phyloP scores from a whole-genome alignment of 2,888 invertebrate species.

The Galerucella pusilla region DNA sequence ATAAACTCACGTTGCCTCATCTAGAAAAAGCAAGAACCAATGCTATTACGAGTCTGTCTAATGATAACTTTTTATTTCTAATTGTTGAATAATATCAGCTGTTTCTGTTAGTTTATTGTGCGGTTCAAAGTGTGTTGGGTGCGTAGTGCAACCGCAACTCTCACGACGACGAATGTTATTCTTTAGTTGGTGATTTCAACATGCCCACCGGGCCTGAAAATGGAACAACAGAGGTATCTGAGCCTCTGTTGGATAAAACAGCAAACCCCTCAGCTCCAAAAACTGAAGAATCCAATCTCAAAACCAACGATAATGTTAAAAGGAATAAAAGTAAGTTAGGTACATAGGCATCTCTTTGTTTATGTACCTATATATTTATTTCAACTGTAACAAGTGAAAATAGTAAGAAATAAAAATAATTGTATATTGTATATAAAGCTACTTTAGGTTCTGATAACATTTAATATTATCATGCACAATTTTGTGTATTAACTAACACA shows the following conservation, averaged over 20 bases:
- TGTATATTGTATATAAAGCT: too few species aligned
- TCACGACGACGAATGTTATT: conserved; percentile 10
- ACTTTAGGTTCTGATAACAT: too few species aligned
- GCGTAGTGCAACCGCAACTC: conserved; percentile 12
- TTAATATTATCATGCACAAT: too few species aligned
- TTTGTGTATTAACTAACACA: too few species aligned
- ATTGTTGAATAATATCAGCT: conserved; percentile 41
- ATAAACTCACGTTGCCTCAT: conserved; percentile 9
- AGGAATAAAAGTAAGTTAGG: conserved; percentile 40
- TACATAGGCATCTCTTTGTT: not conserved
- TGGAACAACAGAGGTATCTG: conserved; percentile 43
- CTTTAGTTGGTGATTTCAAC: conserved; percentile 23
- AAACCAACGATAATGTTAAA: conserved; percentile 24
- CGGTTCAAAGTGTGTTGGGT: conserved; percentile 26
- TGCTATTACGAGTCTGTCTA: conserved; percentile 3
- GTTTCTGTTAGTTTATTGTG: conserved; percentile 31
- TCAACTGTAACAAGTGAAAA: too few species aligned
- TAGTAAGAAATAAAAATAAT: too few species aligned
- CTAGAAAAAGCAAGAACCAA: conserved; percentile 1
- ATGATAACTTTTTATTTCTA: conserved; percentile 49
- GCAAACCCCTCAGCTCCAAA: conserved; percentile 15
- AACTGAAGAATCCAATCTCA: conserved; percentile 25
- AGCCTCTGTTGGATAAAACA: conserved; percentile 49
- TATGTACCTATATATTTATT: not conserved
- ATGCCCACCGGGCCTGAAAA: conserved; percentile 48